A percentile compares a stretch with the other conserved stretches of the same genome.
These are phyloP conservation scores for Latrodectus elegans DNA, from an alignment of 2,888 invertebrate genomes.

Conservation along the genomic window DNA sequence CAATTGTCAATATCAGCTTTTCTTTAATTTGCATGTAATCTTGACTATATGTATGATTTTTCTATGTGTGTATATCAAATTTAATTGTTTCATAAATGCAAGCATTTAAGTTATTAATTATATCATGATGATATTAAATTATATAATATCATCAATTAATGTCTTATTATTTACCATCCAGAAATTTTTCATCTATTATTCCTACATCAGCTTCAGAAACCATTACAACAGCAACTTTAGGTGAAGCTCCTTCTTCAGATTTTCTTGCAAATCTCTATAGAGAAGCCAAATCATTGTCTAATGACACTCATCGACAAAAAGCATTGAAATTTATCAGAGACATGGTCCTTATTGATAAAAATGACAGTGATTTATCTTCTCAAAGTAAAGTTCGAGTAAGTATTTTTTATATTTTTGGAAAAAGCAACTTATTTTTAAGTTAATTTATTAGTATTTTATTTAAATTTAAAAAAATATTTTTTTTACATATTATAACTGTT, in stretches of 20 bases:
- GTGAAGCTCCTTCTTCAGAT: conserved; percentile 10
- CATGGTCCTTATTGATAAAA: conserved; percentile 39
- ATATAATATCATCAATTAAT: too few species aligned
- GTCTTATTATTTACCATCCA: background rate
- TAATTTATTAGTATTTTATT: too few species aligned
- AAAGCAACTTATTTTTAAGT: too few species aligned
- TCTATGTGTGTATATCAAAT: too few species aligned
- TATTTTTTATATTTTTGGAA: background rate
- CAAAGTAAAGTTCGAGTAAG: conserved; percentile 38
- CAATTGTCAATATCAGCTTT: too few species aligned
- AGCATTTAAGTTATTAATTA: too few species aligned
- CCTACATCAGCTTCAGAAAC: conserved; percentile 16
- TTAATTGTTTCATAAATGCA: too few species aligned
- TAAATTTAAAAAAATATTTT: too few species aligned
- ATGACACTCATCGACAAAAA: conserved; percentile 27
- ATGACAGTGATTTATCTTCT: conserved; percentile 10
- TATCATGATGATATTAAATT: too few species aligned
- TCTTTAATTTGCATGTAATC: too few species aligned
- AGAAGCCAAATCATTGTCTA: conserved; percentile 41
- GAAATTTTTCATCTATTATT: conserved; percentile 6
- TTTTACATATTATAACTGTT: too few species aligned
- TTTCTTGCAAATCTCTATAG: conserved; percentile 35
- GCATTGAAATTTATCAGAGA: conserved; percentile 39
- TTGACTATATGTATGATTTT: too few species aligned
- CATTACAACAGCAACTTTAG: background rate